Evolutionary conservation across 2,113 vertebrate species (phyloP), one percentile per base, ranked within the genome.

Genomic region (Haliaeetus leucogaster): DNA sequence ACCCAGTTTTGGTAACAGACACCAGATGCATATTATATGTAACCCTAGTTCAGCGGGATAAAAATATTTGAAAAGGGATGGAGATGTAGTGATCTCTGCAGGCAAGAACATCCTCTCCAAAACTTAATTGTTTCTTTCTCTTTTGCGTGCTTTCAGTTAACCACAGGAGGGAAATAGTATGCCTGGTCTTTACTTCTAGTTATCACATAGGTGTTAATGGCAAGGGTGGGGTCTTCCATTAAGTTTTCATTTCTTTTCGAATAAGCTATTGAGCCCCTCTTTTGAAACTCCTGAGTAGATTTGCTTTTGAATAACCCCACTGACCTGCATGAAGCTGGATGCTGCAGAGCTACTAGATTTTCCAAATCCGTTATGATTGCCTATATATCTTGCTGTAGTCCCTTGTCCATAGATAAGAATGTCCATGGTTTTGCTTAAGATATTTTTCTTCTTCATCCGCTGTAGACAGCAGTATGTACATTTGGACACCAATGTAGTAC

Each of bases 1-100:
- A 59, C 36, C 47, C 30, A 27, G 4, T 36, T 84, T 47, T 40
- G 50, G 19, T 59, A 65, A 50, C 38, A 52, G 65, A 18, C 58
- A 10, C 6, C 29, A 9, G 29, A 6, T 16, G 16, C 5, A 0
- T 48, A 8, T 43, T 23, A 10, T 9, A 21, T 2, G 13, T 48
- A 77, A 48, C 55, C 29, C 8, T 17, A 20, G 20, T 23, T 48
- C 30, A 18, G 32, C 3, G 50, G 63, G 29, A 30, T 65, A 18
- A n/a, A 74, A 59, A 22, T 32, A 32, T 13, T 29, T 36, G 45
- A 19, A 65, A 58, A 82, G 16, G 13, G 36, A 13, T 52, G 50
- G 34, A 65, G 58, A 47, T 0, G 4, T n/a, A 15, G 23, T 18
- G 36, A n/a, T 63, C 48, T 65, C 71, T 77, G 19, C 36, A 34